Conservation (phyloP, 2,888 invertebrate genomes). For the Hylaea fasciaria region DNA sequence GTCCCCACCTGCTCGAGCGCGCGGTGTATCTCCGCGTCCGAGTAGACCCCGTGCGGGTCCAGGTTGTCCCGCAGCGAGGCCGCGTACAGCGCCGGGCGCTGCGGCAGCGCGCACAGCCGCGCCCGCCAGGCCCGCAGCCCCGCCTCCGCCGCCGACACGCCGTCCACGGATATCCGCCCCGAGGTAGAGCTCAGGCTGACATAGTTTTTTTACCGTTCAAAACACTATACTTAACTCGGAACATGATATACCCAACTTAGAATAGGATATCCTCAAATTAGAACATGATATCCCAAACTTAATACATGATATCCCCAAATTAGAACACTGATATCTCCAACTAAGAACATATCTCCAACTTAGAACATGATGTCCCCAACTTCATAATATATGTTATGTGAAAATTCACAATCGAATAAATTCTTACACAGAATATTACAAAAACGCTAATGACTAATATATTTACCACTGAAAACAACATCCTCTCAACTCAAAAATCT, state of each 20-base stretch:
- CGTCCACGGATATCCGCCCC: conserved; percentile 78
- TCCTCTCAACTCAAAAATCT: not conserved
- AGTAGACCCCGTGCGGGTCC: conserved; percentile 88
- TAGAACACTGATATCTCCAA: no score
- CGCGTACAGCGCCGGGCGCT: conserved; percentile 90
- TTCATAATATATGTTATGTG: no score
- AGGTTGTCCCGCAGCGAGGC: conserved; percentile 91
- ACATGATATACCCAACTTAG: no score
- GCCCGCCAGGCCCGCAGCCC: conserved; percentile 84
- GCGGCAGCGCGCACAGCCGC: conserved; percentile 87
- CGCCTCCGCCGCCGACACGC: conserved; percentile 63
- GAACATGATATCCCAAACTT: not conserved
- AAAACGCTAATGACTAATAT: no score
- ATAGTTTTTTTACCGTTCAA: not conserved
- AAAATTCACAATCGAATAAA: no score
- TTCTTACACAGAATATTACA: no score
- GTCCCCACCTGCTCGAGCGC: conserved; percentile 88
- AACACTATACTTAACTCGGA: not conserved
- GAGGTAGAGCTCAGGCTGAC: conserved; percentile 73
- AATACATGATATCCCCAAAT: no score
- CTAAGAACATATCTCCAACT: no score
- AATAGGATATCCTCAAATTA: no score
- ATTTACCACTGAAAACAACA: no score
- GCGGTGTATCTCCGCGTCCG: conserved; percentile 88
- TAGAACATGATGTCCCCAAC: no score